Evolutionary conservation across 2,797 vertebrate species (phyloP).

Genomic region (Melanotaenia pygmaea): DNA sequence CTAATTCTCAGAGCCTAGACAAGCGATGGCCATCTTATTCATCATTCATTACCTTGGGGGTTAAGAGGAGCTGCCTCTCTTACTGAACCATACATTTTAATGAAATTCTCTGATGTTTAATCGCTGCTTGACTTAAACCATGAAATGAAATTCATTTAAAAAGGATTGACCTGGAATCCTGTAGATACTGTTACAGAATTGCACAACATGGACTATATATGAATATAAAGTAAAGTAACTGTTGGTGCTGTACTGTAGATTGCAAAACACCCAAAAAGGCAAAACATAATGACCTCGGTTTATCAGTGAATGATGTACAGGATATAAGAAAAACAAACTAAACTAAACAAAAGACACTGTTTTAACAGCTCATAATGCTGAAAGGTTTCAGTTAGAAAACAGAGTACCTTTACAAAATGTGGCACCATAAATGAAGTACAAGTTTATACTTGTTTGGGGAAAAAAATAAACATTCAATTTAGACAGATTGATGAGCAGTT

Average conservation of each 20-base stretch:
- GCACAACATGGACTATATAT: constrained; percentile 52
- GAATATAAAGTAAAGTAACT: constrained; percentile 27
- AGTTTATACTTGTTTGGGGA: too few relatives aligned
- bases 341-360: neutral
- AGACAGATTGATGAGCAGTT: too few relatives aligned
- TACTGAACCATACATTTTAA: constrained; percentile 42
- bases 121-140: constrained; percentile 63
- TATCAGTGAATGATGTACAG: neutral
- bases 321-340: neutral
- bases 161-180: constrained; percentile 69
- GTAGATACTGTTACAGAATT: constrained; percentile 49
- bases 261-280: neutral
- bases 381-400: neutral
- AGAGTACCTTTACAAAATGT: too few relatives aligned
- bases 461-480: too few relatives aligned
- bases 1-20: constrained; percentile 51
- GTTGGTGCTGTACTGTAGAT: neutral
- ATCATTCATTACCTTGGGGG: constrained; percentile 57
- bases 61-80: constrained; percentile 41
- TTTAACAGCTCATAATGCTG: neutral
- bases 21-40: constrained; percentile 46
- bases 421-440: too few relatives aligned
- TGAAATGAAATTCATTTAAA: constrained; percentile 62
- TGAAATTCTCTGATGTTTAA: constrained; percentile 59
- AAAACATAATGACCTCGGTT: neutral